Base-by-base conservation (phyloP, 2,113 vertebrate species). In the Psephotus haematonotus region DNA sequence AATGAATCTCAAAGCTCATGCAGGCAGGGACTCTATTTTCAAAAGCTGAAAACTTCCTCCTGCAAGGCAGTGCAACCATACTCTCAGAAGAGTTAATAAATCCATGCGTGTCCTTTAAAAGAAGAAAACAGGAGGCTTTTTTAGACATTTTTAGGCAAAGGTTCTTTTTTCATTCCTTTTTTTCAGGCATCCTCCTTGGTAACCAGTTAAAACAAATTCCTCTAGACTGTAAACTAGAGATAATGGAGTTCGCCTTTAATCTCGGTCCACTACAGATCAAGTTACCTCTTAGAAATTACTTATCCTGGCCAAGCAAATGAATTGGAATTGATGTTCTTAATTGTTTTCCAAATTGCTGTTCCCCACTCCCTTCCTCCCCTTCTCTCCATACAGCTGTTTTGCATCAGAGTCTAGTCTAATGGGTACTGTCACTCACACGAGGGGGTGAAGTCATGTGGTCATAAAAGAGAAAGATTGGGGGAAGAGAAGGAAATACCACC, bases 331-430 rank as follows among this genome's bases (percentile, higher is more conserved):
- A 98, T 98, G 97, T 96, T 97, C 97, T 97, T 98, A 98, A 98
- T 98, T 98, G 98, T 98, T 98, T 98, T 98, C 97, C 97, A 98
- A 98, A 98, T 98, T 98, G 98, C 98, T 97, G 93, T 97, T 97
- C 97, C 95, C 97, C 91, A 95, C 86, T 95, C 95, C 96, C 86
- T 95, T 97, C 96, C 95, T 96, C 94, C 90, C 90, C 95, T 96
- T 92, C 93, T 89, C 85, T 83, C 75, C 86, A 69, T 92, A 96
- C 98, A 98, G 98, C 96, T 98, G 98, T 91, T 98, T 98, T 98
- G 96, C 96, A 98, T 98, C 98, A 98, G 90, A 75, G 88, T 67
- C 91, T 96, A 91, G 95, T 95, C 97, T 98, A 97, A 94, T 98
- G 97, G 97, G 97, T 94, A 98, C 97, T 97, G 97, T 97, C 98